Evolutionary conservation across 2,888 invertebrate species (phyloP).

Genomic region (Luffia ferchaultella): DNA sequence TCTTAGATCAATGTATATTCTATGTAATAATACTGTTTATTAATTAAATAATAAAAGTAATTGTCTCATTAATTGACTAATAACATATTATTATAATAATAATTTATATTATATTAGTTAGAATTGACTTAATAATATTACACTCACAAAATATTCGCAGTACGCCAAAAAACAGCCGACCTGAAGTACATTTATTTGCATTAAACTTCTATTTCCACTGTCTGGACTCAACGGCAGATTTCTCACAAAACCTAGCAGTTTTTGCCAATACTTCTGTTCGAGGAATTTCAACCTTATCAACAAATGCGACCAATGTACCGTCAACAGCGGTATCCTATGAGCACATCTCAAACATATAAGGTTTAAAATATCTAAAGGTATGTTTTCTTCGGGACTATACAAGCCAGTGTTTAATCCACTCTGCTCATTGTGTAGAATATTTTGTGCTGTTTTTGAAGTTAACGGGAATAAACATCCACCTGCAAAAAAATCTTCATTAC

Average conservation of each 20-base stretch:
- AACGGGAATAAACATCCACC: slow-evolving; percentile 54
- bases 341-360: slow-evolving; percentile 63
- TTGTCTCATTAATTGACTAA: too few species aligned
- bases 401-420: slow-evolving; percentile 55
- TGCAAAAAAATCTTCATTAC: slow-evolving; percentile 26
- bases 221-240: slow-evolving; percentile 39
- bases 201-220: slow-evolving; percentile 34
- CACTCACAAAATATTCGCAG: slow-evolving; percentile 80
- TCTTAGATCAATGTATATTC: too few species aligned
- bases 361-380: slow-evolving; percentile 64
- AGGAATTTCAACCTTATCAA: slow-evolving; percentile 77
- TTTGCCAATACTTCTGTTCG: slow-evolving; percentile 75
- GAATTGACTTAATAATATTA: too few species aligned
- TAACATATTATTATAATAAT: too few species aligned
- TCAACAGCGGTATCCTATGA: slow-evolving; percentile 74
- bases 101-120: too few species aligned
- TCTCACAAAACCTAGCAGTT: slow-evolving; percentile 55
- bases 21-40: too few species aligned
- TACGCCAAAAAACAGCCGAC: slow-evolving; percentile 75
- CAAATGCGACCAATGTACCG: slow-evolving; percentile 81
- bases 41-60: too few species aligned
- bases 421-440: slow-evolving; percentile 51
- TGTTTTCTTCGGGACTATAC: slow-evolving; percentile 57
- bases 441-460: slow-evolving; percentile 56
- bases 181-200: slow-evolving; percentile 71